phyloP scores from a whole-genome alignment of 2,888 invertebrate species.

The Phyllotreta cruciferae region DNA sequence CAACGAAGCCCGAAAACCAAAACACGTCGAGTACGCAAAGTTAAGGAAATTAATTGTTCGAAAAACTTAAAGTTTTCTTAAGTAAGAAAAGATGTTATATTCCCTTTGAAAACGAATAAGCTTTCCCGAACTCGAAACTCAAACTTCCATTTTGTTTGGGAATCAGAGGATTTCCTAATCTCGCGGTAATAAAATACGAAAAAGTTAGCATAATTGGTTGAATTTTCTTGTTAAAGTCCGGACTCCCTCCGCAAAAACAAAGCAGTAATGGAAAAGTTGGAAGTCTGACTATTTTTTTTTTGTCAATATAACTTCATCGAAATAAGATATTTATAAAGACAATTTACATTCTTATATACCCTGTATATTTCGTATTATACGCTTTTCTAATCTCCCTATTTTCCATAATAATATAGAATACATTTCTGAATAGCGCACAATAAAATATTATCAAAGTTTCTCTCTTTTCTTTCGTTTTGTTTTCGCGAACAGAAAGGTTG shows the following conservation, averaged over 20 bases:
- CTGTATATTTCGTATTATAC: too few relatives aligned
- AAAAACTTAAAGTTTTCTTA: conserved; percentile 19
- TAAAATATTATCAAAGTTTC: conserved; percentile 4
- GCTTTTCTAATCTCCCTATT: too few relatives aligned
- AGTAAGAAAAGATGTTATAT: conserved; percentile 23
- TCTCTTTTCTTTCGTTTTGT: not conserved
- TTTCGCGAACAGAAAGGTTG: conserved; percentile 1
- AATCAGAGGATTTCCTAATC: conserved; percentile 14
- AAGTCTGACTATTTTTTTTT: too few relatives aligned
- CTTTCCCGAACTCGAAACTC: not conserved
- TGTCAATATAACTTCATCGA: too few relatives aligned
- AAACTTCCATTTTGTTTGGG: conserved; percentile 12
- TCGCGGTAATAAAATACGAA: conserved; percentile 13
- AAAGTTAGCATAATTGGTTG: conserved; percentile 9
- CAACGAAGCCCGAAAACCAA: conserved; percentile 15
- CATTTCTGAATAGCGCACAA: not conserved
- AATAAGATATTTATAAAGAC: too few relatives aligned
- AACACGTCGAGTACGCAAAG: conserved; percentile 21
- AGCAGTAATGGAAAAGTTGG: not conserved
- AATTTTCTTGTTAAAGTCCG: conserved; percentile 9
- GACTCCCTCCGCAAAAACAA: conserved; percentile 3
- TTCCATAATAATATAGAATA: too few relatives aligned
- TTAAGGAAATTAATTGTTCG: conserved; percentile 27
- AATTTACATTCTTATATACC: too few relatives aligned
- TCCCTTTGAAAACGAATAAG: conserved; percentile 9